Conservation (phyloP, 1,140 invertebrate genomes). For the Rhopalosiphum maidis region DNA sequence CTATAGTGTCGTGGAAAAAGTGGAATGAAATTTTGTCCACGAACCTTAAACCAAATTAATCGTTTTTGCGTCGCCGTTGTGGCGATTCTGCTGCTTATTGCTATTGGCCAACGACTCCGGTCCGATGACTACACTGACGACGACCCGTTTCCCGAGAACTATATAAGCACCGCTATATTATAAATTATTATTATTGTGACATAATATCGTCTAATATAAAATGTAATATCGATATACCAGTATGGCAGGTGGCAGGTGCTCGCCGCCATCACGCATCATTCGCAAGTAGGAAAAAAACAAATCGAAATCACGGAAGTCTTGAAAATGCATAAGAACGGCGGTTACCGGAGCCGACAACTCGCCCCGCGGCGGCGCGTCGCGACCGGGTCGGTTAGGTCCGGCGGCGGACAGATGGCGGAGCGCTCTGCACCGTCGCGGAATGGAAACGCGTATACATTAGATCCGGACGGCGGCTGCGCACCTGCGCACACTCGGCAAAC, state of each 20-base stretch:
- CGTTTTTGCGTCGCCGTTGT: not conserved
- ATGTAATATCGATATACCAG: no score
- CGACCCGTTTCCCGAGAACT: not conserved
- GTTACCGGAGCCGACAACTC: not conserved
- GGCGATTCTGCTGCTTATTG: no score
- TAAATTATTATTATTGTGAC: no score
- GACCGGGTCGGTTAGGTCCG: not conserved
- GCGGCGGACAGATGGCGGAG: slow-evolving; percentile 25
- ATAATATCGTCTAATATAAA: no score
- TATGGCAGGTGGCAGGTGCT: not conserved
- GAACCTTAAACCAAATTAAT: not conserved
- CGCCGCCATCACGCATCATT: no score
- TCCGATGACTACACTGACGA: no score
- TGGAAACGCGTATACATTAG: not conserved
- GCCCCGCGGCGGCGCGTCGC: not conserved
- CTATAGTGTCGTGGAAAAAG: no score
- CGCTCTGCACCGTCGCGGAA: not conserved
- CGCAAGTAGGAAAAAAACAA: not conserved
- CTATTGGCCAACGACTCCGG: not conserved
- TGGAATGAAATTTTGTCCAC: no score
- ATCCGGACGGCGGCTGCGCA: slow-evolving; percentile 28
- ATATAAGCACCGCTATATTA: not conserved
- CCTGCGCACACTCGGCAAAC: slow-evolving; percentile 4
- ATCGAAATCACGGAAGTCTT: not conserved
- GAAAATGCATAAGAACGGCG: not conserved